Evolutionary conservation across 2,113 vertebrate species (phyloP).

Genomic region (Scalopus aquaticus): DNA sequence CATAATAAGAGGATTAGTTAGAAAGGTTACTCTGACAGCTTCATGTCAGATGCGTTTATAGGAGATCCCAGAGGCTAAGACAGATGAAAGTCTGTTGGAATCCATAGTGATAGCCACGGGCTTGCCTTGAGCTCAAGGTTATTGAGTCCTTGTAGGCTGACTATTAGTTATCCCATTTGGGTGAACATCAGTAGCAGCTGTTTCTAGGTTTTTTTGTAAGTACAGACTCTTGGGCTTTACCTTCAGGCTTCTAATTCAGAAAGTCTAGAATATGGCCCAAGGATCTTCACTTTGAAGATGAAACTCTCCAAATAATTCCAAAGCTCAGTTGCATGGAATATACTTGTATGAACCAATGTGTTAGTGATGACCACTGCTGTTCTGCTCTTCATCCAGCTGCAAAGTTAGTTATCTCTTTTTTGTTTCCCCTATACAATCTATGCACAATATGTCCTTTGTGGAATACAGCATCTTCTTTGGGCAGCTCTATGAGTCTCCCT

Average conservation of each 20-base stretch:
- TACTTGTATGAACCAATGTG: too few relatives aligned
- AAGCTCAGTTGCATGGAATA: rapidly evolving
- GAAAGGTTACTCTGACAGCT: neutral
- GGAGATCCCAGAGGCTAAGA: neutral
- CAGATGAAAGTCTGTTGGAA: rapidly evolving
- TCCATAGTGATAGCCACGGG: neutral
- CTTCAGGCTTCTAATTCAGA: neutral
- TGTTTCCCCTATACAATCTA: rapidly evolving
- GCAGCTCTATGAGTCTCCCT: rapidly evolving
- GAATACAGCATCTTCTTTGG: rapidly evolving
- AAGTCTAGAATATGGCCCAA: neutral
- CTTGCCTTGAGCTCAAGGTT: neutral
- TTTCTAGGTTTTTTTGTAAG: neutral
- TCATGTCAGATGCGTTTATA: neutral
- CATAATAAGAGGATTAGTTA: neutral
- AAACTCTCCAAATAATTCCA: neutral
- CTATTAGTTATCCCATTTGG: rapidly evolving
- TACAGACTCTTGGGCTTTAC: neutral
- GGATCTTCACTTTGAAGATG: neutral
- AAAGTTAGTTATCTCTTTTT: neutral
- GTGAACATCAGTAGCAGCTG: neutral
- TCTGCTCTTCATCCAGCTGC: neutral
- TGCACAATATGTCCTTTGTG: rapidly evolving
- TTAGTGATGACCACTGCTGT: rapidly evolving
- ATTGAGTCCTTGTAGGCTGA: neutral